Base-by-base conservation (phyloP, 2,888 invertebrate species). In the Ectemnius continuus region DNA sequence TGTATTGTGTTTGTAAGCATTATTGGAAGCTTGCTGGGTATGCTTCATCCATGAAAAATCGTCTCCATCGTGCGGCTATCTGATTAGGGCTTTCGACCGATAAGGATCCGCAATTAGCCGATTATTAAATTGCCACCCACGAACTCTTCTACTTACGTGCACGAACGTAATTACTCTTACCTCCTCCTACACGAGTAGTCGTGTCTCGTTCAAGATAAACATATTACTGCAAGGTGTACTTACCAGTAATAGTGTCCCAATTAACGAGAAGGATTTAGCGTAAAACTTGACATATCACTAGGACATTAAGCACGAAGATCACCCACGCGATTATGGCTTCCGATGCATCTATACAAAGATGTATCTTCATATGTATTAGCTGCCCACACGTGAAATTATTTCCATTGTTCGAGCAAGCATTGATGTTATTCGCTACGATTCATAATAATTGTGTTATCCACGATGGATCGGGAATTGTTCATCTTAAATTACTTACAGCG, bases 91-190 rank as follows among this genome's bases (percentile, higher is more conserved):
- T 78, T 73, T 70, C 72, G 73, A 67, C 73, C 61, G 64, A 52
- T 73, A 68, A 69, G 80, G 68, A 69, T 18, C 56, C 73, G 62
- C 78, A 82, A 83, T 83, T 80, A 80, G 72, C 61, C 52, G 80
- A 80, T 82, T 82, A 82, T 82, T 82, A 82, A 80, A 76, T 73
- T 67, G 65, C 66, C 75, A 76, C 82, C 80, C 72, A 82, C 83
- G 20, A 57, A 62, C 64, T 26, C 52, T 26, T 57, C 20, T 23
- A 60, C 60, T n/a, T 28, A 60, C 60, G 16, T 28, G 14, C 45
- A 56, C 61, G 60, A 67, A 48, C 61, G 69, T 77, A 81, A 81
- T 70, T 69, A 77, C 73, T 66, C 58, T 46, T 65, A 1, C 57
- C 66, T 48, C 71, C 61, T 74, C 82, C 80, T 69, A 81, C 79